These are phyloP conservation scores for Coracopsis vasa DNA, from an alignment of 2,113 vertebrate genomes.

Conservation along the genomic window DNA sequence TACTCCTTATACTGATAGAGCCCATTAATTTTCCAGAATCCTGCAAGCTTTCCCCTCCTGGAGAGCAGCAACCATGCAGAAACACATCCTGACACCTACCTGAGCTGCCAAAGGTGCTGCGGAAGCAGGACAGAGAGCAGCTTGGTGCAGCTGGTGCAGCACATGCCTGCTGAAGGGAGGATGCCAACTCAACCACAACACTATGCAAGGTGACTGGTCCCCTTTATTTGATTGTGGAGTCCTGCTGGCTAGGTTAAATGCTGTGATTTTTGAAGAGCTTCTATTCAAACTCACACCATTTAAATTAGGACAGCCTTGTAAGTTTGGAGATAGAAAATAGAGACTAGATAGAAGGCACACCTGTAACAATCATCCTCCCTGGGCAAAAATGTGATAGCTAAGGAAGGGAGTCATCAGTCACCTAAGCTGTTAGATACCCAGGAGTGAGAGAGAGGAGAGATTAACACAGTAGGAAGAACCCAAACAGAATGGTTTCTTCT, in stretches of 20 bases:
- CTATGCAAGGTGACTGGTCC: background rate
- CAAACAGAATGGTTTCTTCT: background rate
- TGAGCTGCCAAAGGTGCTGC: background rate
- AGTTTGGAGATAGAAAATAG: background rate
- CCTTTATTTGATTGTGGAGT: background rate
- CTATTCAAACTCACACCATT: background rate
- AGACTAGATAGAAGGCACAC: background rate
- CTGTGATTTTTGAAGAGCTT: background rate
- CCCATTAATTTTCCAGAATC: background rate
- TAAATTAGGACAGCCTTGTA: background rate
- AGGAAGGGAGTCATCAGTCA: background rate
- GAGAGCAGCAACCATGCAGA: background rate
- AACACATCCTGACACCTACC: background rate
- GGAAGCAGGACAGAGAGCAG: background rate
- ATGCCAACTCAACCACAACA: background rate
- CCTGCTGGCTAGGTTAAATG: background rate
- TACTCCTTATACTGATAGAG: background rate
- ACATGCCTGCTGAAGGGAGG: background rate
- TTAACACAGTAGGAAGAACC: background rate
- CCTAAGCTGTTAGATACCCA: background rate
- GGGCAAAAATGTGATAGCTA: background rate
- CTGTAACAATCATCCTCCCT: background rate
- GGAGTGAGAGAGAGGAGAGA: background rate
- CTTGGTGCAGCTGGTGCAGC: background rate
- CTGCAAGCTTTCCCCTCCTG: background rate